Evolutionary conservation across 2,888 invertebrate genomes (phyloP), one percentile per base, ranked within the genome.

Genomic region (Ectemnius cavifrons): DNA sequence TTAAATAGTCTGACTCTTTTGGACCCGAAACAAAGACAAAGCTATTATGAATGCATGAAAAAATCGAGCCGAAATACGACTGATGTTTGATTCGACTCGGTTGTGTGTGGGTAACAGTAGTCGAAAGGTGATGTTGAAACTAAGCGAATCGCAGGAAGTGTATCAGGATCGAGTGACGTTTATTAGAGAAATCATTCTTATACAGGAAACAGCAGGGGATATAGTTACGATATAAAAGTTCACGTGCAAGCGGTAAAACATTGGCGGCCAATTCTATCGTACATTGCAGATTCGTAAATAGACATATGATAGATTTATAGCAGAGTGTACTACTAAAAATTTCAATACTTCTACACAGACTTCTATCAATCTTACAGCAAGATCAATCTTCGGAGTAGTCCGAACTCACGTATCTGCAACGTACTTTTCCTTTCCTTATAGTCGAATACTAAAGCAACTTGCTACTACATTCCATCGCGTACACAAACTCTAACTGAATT

Each of bases 391-490:
- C 5, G 13, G 4, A 14, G 16, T 52, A 52, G 52, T 2, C 5
- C 52, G 0, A 14, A 11, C 3, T 11, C 11, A 37, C 37, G 16
- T 14, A 16, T 16, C 52, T 52, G 59, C 63, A 49, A 67, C 45
- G 37, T 37, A 37, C 37, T 1, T 2, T 37, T 37, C 37, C 37
- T 8, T 37, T 37, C 5, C 37, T 37, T 37, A 6, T 37, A 37
- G 56, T n/a, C 63, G 67, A 62, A 14, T 71, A 71, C 66, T 47
- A 70, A 81, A 81, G 71, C 81, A 67, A 67, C 20, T 16, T 52
- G 72, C 71, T 77, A 72, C 52, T 28, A 52, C 73, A 81, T 81
- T 78, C 73, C 67, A 37, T 71, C 56, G 73, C 45, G 62, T 63
- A 61, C 60, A 23, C 69, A 74, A 79, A 77, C 67, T 67, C 77